Percentiles rank a stretch among this genome's conserved stretches.
Evolutionary conservation across 2,113 vertebrate genomes (phyloP).

Genomic region (Progne subis): DNA sequence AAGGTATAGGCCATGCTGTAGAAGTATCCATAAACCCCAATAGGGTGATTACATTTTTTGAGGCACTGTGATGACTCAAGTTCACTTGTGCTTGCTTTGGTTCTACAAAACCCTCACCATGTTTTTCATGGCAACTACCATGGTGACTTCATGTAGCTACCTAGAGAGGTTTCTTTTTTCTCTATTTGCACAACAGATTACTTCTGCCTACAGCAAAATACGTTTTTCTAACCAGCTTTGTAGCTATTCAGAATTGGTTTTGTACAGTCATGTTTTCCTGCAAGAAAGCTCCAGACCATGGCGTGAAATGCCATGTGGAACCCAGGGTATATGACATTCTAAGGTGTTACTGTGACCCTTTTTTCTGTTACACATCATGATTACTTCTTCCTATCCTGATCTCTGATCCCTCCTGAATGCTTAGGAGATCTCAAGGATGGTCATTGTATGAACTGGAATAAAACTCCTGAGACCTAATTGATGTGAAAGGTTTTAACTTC

Average conservation of each 20-base stretch:
- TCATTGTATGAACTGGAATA: not conserved
- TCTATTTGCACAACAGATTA: not conserved
- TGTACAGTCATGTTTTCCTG: not conserved
- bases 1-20: not conserved
- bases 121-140: not conserved
- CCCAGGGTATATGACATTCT: not conserved
- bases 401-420: not conserved
- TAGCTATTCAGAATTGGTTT: not conserved
- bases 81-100: not conserved
- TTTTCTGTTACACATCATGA: not conserved
- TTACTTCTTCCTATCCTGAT: not conserved
- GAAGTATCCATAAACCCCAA: not conserved
- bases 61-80: not conserved
- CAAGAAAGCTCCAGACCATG: not conserved
- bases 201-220: not conserved
- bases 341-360: not conserved
- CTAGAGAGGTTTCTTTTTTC: not conserved
- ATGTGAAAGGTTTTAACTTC: not conserved
- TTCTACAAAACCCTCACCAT: not conserved
- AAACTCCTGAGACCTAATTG: not conserved
- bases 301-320: accelerated
- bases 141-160: not conserved
- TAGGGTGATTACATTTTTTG: not conserved
- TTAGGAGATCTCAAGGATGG: not conserved
- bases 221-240: not conserved